Percentiles rank a stretch among this genome's conserved stretches.
Conservation (phyloP, 2,888 invertebrate species). For the Thysanoteuthis rhombus region DNA sequence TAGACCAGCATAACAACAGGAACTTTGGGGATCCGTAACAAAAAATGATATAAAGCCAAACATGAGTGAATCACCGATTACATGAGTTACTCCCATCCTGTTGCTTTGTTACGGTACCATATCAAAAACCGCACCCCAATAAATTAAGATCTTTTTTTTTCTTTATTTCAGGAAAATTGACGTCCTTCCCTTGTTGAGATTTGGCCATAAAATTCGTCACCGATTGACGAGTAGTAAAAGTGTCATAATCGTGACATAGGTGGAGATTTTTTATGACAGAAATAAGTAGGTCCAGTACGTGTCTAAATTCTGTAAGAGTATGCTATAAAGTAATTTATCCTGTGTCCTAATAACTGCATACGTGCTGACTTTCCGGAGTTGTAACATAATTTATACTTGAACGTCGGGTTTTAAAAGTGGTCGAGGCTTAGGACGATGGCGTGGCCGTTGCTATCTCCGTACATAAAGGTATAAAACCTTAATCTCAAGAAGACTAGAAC, state of each 20-base stretch:
- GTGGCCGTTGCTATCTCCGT: not conserved
- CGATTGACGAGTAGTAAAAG: not conserved
- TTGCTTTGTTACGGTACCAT: too few species aligned
- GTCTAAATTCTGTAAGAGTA: not conserved
- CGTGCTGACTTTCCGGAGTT: not conserved
- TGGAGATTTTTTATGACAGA: not conserved
- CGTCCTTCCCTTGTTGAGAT: not conserved
- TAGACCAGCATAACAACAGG: not conserved
- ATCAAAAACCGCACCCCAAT: not conserved
- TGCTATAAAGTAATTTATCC: not conserved
- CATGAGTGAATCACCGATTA: not conserved
- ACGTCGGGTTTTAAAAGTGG: not conserved
- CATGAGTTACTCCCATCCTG: not conserved
- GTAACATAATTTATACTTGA: not conserved
- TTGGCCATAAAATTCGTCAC: not conserved
- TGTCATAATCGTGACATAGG: not conserved
- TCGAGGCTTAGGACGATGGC: not conserved
- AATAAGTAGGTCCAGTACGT: not conserved
- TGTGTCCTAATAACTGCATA: not conserved
- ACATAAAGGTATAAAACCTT: not conserved
- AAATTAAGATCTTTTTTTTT: not conserved
- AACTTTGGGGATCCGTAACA: not conserved
- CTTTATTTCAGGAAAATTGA: not conserved
- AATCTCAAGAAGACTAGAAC: not conserved
- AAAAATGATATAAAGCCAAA: not conserved